Conservation (phyloP, 2,888 invertebrate genomes). For the Cryptocephalus moraei region DNA sequence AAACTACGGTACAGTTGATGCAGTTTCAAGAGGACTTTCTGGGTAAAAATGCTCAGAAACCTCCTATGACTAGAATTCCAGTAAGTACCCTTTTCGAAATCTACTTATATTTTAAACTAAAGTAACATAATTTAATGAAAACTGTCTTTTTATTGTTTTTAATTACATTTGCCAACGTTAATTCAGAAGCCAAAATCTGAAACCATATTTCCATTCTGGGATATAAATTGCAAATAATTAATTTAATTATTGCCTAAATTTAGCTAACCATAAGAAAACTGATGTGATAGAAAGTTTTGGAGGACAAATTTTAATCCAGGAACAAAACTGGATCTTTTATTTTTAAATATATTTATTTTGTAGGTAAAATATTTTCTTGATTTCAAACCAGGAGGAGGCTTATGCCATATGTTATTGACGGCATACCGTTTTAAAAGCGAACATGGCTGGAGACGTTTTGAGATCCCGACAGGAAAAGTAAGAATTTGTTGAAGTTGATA, state of each 20-base stretch:
- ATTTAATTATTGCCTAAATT: no score
- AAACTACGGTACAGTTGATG: slow-evolving; percentile 76
- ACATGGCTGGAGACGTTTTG: slow-evolving; percentile 91
- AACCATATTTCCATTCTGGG: no score
- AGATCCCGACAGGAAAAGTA: slow-evolving; percentile 80
- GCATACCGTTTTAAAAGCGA: slow-evolving; percentile 94
- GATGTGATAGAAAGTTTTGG: no score
- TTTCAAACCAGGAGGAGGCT: slow-evolving; percentile 85
- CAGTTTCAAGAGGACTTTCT: slow-evolving; percentile 95
- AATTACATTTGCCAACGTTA: no score
- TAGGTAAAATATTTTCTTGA: slow-evolving; percentile 94
- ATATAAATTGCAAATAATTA: no score
- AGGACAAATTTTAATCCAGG: no score
- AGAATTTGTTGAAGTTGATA: background rate
- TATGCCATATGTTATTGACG: slow-evolving; percentile 87
- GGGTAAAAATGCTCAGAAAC: slow-evolving; percentile 86
- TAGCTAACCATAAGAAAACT: no score
- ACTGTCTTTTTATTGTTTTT: no score
- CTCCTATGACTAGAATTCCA: slow-evolving; percentile 78
- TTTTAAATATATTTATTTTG: slow-evolving; percentile 22
- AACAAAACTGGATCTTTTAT: background rate
- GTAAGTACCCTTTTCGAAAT: slow-evolving; percentile 37
- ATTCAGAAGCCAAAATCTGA: no score
- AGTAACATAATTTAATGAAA: background rate
- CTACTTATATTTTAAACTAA: background rate